Base-by-base conservation (phyloP, 2,113 vertebrate species). In the Alectura lathami region DNA sequence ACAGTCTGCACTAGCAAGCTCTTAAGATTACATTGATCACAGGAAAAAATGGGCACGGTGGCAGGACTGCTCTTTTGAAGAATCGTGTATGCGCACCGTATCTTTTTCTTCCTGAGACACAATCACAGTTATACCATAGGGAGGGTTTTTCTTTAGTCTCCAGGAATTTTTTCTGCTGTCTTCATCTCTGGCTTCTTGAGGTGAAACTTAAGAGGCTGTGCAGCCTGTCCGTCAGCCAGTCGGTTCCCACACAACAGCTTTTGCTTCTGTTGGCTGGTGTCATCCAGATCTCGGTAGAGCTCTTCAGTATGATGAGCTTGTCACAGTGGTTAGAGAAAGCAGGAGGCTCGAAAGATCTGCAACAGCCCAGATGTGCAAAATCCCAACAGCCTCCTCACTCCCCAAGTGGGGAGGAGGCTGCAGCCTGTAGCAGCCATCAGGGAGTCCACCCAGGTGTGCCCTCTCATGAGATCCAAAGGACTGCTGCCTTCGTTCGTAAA, bases 111-210 rank as follows among this genome's bases (percentile, higher is more conserved):
- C 9, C 50, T 29, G 34, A 68, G 34, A 13, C 26, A 36, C 17
- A 34, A 15, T 62, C 0, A 0, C 66, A 72, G 0, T 86, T 3
- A 0, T 63, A 47, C 32, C 15, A 29, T 11, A 42, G 60, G 60
- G 34, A 84, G 47, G 50, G 40, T 53, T 3, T 38, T 91, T 59
- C 27, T 67, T 87, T 83, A 38, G 2, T 32, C 20, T 11, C 53
- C 21, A 30, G 48, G 40, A 60, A 1, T 21, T 69, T 83, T 54
- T 73, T 17, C 8, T 81, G 57, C 43, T 74, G 17, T 84, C 69
- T 56, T 50, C 40, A 66, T 48, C 4, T 70, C 51, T 89, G 74
- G 3, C 30, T 63, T 67, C 60, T 51, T 53, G 47, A 85, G 22
- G 20, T 54, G 53, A 68, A 63, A 50, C 53, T 47, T 27, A 29